Evolutionary conservation across 2,797 vertebrate genomes (phyloP), one percentile per base, ranked within the genome.

Genomic region (Hemibagrus guttatus): DNA sequence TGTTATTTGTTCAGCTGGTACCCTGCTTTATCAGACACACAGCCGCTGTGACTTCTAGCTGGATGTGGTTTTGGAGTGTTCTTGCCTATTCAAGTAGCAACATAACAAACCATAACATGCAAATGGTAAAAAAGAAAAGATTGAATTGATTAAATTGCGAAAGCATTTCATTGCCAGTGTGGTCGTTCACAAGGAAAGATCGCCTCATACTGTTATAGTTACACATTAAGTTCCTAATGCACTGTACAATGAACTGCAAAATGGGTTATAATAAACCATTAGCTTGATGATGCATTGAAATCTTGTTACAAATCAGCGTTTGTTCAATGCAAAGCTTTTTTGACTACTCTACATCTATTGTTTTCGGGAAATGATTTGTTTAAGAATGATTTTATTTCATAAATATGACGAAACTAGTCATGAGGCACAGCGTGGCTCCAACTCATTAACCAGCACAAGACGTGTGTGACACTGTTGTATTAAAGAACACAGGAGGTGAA

Each of bases 1-100:
- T 85, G 83, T 66, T 87, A 76, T 86, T 74, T 81, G 75, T 81
- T 84, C 76, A 81, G 87, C 76, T 88, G 84, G 63, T 85, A 71
- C 71, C 56, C 63, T 84, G 79, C 82, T 79, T 82, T 72, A 86
- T 78, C 74, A 82, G 85, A 82, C 49, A 76, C 49, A 46, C 59
- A 82, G 75, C 26, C 83, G 39, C 86, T 81, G 74, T 84, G 75
- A 86, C 54, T 59, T 35, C 71, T 68, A 56, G 63, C 85, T 80
- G 84, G 69, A 84, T 86, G 75, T 42, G 81, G 74, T 68, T 61
- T 85, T 39, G 23, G 35, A 64, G 4, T 46, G 52, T 61, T 76
- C 46, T 75, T n/a, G 58, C 31, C n/a, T 26, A 49, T 76, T 52
- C 59, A 79, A 82, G 79, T 31, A 80, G 75, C 66, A 74, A 81